Evolutionary conservation across 2,797 vertebrate genomes (phyloP).

Genomic region (Chaetophractus vellerosus): DNA sequence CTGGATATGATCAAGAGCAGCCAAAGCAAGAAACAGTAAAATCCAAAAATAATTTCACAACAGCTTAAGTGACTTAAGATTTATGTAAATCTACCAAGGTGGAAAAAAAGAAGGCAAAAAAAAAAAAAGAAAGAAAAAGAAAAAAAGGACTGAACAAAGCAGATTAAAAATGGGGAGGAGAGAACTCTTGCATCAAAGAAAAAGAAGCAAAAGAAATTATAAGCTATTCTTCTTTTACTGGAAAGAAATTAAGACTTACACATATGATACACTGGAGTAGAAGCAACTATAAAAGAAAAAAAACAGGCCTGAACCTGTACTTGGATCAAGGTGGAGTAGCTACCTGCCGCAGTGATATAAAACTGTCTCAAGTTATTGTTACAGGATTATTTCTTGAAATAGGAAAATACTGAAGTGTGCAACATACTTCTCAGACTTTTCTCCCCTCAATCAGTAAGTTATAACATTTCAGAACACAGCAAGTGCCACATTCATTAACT

Average conservation of each 20-base stretch:
- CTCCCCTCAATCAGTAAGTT: slow-evolving; percentile 80
- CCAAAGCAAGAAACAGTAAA: slow-evolving; percentile 75
- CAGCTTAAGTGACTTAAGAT: slow-evolving; percentile 79
- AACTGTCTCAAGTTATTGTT: slow-evolving; percentile 82
- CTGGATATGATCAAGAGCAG: slow-evolving; percentile 75
- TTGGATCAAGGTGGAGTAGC: slow-evolving; percentile 67
- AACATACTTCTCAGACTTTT: slow-evolving; percentile 80
- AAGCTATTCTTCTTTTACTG: slow-evolving; percentile 81
- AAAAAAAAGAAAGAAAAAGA: slow-evolving; percentile 3
- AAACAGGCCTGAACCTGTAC: background rate
- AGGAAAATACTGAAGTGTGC: slow-evolving; percentile 55
- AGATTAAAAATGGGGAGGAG: slow-evolving; percentile 76
- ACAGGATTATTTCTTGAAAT: slow-evolving; percentile 80
- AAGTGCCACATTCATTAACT: slow-evolving; percentile 84
- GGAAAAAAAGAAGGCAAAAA: background rate
- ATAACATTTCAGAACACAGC: slow-evolving; percentile 82
- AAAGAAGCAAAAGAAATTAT: slow-evolving; percentile 82
- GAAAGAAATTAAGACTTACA: slow-evolving; percentile 79
- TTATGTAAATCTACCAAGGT: slow-evolving; percentile 72
- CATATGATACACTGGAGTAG: slow-evolving; percentile 63
- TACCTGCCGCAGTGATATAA: slow-evolving; percentile 77
- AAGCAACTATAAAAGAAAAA: slow-evolving; percentile 64
- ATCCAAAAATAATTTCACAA: slow-evolving; percentile 73
- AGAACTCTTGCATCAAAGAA: slow-evolving; percentile 81
- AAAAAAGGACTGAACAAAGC: slow-evolving; percentile 71